Percentiles rank a stretch among this genome's conserved stretches.
Evolutionary conservation across 2,113 vertebrate genomes (phyloP).

Genomic region (Lepisosteus oculatus): DNA sequence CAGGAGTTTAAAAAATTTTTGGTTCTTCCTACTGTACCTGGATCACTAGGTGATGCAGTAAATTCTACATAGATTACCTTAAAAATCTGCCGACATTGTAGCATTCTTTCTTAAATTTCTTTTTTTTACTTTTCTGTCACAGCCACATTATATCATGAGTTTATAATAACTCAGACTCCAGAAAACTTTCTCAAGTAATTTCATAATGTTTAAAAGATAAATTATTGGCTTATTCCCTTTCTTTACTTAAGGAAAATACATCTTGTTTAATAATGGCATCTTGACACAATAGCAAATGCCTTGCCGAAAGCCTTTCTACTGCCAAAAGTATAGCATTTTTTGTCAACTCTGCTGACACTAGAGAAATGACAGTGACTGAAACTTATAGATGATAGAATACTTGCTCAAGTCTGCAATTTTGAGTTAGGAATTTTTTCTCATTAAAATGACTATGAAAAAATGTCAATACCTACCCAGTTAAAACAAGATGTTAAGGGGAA

Average conservation of each 20-base stretch:
- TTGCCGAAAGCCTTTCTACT: neutral
- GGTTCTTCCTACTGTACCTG: too few species aligned
- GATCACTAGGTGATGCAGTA: too few species aligned
- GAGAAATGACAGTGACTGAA: too few species aligned
- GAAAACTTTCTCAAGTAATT: neutral
- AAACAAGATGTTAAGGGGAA: neutral
- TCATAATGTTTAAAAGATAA: neutral
- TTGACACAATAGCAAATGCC: neutral
- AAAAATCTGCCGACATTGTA: too few species aligned
- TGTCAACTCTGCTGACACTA: neutral
- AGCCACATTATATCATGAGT: too few species aligned
- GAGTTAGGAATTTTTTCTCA: neutral
- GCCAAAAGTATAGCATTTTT: neutral
- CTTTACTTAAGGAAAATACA: neutral
- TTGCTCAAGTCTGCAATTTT: neutral
- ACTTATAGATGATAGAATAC: neutral
- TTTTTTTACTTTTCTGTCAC: too few species aligned
- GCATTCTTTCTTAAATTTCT: too few species aligned
- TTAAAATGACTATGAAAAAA: neutral
- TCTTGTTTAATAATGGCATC: neutral
- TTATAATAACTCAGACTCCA: too few species aligned
- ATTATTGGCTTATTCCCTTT: neutral
- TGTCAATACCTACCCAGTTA: neutral
- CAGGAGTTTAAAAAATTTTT: too few species aligned
- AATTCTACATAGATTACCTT: too few species aligned